Percentiles rank a stretch among this genome's conserved stretches.
These are phyloP conservation scores for Formica selysi DNA, from an alignment of 1,140 invertebrate species.

Conservation along the genomic window DNA sequence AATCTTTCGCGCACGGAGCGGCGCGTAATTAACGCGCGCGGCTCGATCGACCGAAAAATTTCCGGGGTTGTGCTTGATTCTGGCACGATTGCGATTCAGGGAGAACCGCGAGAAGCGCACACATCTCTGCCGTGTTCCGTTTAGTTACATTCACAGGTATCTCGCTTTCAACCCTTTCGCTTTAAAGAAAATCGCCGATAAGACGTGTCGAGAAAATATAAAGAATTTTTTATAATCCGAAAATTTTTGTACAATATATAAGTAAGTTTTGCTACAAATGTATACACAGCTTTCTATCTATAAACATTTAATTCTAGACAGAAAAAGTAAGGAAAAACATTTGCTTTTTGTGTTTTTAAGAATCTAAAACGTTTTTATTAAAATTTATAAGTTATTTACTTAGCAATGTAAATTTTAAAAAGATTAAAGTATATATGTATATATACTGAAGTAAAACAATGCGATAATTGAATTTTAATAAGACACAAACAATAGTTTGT, in stretches of 20 bases:
- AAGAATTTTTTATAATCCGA: background rate
- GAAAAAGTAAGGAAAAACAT: background rate
- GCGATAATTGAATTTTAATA: background rate
- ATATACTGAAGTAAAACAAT: background rate
- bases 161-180: background rate
- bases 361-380: background rate
- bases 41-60: slow-evolving; percentile 61
- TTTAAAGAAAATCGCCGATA: background rate
- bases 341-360: background rate
- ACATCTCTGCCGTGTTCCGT: background rate
- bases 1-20: slow-evolving; percentile 50
- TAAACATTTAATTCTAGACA: background rate
- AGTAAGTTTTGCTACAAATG: background rate
- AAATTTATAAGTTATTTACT: background rate
- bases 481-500: background rate
- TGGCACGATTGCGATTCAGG: slow-evolving; percentile 37
- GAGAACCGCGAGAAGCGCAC: slow-evolving; percentile 12
- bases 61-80: slow-evolving; percentile 36
- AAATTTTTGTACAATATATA: background rate
- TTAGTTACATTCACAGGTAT: slow-evolving; percentile 46
- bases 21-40: slow-evolving; percentile 52
- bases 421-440: background rate
- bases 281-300: background rate
- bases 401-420: background rate
- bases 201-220: slow-evolving; percentile 22